Evolutionary conservation across 2,797 vertebrate species (phyloP), one percentile per base, ranked within the genome.

Genomic region (Choloepus didactylus): DNA sequence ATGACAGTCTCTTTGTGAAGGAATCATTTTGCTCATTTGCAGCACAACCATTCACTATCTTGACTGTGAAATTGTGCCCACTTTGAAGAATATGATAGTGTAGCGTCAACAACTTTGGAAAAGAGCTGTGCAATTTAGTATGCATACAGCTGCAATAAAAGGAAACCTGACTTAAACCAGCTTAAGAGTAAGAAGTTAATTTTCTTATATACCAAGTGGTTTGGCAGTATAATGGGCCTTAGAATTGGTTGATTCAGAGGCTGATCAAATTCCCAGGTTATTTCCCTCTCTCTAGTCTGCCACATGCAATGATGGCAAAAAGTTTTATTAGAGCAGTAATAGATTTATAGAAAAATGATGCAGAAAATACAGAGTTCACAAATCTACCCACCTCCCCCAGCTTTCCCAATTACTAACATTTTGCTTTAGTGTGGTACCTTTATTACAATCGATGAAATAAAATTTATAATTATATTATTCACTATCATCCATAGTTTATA

Each of bases 231-330:
- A 25, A 27, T 16, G 6, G 27, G 1, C 70, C 44, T 75, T n/a
- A n/a, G 70, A 25, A 21, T 31, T 46, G 38, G 14, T 46, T 35
- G 85, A 35, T 18, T 62, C 41, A 62, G 70, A 62, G 21, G 21
- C 3, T 27, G 18, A 18, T 29, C 70, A 62, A 44, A 62, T 46
- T 87, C 9, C 14, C 38, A 46, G 41, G 2, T n/a, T 35, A 6
- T n/a, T 35, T 49, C 70, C 31, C 3, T 25, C 5, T 49, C 29
- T 27, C 29, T 46, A 51, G 14, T 31, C 60, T 66, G 41, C 80
- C 60, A 44, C 19, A 23, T 0, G 6, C 1, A n/a, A n/a, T 0
- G 1, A 29, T 9, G 67, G 19, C 54, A 23, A 16, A 29, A 60
- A 6, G 27, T 49, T 49, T 49, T 49, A 49, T 49, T 49, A 49